A percentile compares a stretch with the other conserved stretches of the same genome.
These are phyloP conservation scores for Drosophila bunnanda DNA, from an alignment of 2,888 invertebrate genomes.

Conservation along the genomic window DNA sequence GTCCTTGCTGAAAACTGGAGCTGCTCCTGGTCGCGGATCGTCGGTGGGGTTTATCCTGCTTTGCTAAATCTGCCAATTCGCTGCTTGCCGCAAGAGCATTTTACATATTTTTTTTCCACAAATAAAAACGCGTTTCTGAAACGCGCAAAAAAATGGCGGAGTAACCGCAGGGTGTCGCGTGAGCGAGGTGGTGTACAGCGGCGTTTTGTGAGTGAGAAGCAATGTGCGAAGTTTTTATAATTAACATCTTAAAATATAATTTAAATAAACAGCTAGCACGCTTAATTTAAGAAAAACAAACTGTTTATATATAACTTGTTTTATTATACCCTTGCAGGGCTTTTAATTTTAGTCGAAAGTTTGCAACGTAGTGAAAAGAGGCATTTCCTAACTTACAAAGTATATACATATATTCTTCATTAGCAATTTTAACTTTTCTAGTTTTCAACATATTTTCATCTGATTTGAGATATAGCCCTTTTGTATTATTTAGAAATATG, in stretches of 20 bases:
- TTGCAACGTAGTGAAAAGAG: too few relatives aligned
- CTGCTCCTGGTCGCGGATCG: slow-evolving; percentile 21
- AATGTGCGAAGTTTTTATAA: neutral
- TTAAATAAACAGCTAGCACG: neutral
- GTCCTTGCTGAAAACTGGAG: slow-evolving; percentile 5
- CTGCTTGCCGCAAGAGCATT: slow-evolving; percentile 35
- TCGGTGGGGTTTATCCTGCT: slow-evolving; percentile 23
- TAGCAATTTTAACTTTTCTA: too few relatives aligned
- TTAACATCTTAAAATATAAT: neutral
- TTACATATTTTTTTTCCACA: slow-evolving; percentile 49
- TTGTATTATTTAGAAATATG: too few relatives aligned
- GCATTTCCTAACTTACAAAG: too few relatives aligned
- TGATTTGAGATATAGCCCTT: too few relatives aligned
- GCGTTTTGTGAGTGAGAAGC: slow-evolving; percentile 5
- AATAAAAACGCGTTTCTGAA: slow-evolving; percentile 62
- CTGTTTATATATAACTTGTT: neutral
- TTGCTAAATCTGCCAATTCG: slow-evolving; percentile 28
- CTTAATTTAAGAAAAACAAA: neutral
- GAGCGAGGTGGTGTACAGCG: slow-evolving; percentile 6
- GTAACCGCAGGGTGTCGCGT: slow-evolving; percentile 28
- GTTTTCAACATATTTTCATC: too few relatives aligned
- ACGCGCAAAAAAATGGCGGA: slow-evolving; percentile 72
- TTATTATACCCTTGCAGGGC: neutral
- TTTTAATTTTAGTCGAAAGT: too few relatives aligned
- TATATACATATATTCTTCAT: too few relatives aligned